These are phyloP conservation scores for Apostichopus californicus DNA, from an alignment of 35 echinoderm and acorn worm species.

Conservation along the genomic window DNA sequence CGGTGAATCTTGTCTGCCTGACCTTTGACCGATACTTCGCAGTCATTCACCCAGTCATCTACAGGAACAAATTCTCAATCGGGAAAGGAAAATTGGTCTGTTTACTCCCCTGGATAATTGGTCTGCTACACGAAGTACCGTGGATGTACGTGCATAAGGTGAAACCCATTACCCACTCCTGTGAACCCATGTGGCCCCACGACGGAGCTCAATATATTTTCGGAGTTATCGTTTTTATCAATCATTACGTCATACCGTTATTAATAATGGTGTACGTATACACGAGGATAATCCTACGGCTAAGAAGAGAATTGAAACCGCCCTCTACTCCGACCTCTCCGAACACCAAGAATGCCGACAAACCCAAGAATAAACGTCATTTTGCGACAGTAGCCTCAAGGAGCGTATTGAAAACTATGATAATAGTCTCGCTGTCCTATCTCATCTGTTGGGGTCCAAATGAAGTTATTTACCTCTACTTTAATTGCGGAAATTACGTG, in stretches of 20 bases:
- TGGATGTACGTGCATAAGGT: conserved; percentile 74
- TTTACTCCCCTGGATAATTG: conserved; percentile 73
- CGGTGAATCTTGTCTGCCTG: conserved; percentile 76
- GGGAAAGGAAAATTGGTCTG: conserved; percentile 57
- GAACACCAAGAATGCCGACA: background rate
- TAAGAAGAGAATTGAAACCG: conserved; percentile 32
- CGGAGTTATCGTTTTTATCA: conserved; percentile 74
- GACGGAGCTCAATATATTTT: conserved; percentile 51
- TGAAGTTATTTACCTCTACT: conserved; percentile 73
- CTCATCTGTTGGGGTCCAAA: conserved; percentile 82
- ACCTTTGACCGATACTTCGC: conserved; percentile 91
- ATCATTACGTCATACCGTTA: conserved; percentile 81
- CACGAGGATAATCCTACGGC: conserved; percentile 75
- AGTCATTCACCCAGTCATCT: conserved; percentile 82
- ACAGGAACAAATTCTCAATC: conserved; percentile 72
- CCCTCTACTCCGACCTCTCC: conserved; percentile 31
- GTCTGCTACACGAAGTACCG: conserved; percentile 68
- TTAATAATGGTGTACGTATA: conserved; percentile 88
- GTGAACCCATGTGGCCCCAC: conserved; percentile 45
- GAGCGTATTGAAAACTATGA: conserved; percentile 68
- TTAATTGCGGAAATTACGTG: conserved; percentile 56
- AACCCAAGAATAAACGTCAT: conserved; percentile 30
- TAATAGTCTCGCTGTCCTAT: conserved; percentile 66
- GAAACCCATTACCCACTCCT: background rate
- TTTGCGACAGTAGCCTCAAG: conserved; percentile 53